Conservation (phyloP, 2,113 vertebrate species). For the Craseonycteris thonglongyai region DNA sequence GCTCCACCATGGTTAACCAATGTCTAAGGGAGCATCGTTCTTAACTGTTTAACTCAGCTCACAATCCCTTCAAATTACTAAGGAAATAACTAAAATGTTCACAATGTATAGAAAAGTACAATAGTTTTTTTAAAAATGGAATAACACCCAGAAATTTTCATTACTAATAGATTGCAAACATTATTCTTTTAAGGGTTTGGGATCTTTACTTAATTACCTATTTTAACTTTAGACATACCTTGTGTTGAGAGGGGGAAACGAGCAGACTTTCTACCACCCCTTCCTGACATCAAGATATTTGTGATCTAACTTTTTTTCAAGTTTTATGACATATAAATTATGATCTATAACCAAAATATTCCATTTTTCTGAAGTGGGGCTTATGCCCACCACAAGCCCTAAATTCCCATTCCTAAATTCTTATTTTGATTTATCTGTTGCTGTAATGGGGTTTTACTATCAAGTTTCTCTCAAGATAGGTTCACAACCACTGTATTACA, state of each 20-base stretch:
- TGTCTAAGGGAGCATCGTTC: accelerated
- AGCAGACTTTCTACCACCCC: no score
- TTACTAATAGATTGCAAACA: background rate
- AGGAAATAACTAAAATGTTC: background rate
- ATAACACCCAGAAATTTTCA: background rate
- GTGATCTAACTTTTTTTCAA: background rate
- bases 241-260: background rate
- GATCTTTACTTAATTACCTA: no score
- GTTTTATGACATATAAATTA: background rate
- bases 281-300: background rate
- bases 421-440: background rate
- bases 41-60: background rate
- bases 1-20: accelerated
- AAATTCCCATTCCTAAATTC: background rate
- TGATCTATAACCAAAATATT: background rate
- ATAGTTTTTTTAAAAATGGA: background rate
- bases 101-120: background rate
- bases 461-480: background rate
- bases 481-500: no score
- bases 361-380: no score
- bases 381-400: background rate
- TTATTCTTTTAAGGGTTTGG: background rate
- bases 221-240: background rate
- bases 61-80: background rate
- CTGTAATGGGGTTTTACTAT: background rate